Base-by-base conservation (phyloP, 1,140 invertebrate species). In the Matsumurasca onukii region DNA sequence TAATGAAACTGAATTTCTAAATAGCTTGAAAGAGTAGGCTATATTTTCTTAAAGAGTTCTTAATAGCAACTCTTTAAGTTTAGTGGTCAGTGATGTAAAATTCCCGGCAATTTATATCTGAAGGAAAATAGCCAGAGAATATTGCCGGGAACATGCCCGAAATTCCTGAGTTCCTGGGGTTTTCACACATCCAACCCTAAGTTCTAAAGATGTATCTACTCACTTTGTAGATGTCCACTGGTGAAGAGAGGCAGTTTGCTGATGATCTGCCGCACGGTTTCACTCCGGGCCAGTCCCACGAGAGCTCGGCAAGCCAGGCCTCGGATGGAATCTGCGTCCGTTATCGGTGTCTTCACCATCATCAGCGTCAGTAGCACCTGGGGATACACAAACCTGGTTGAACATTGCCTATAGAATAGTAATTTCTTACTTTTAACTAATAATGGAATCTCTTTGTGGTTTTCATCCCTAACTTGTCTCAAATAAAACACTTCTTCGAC, bases 181-280 rank as follows among this genome's bases (percentile, higher is more conserved):
- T n/a, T n/a, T n/a, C n/a, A n/a, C n/a, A n/a, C n/a, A n/a, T n/a
- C n/a, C n/a, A n/a, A n/a, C n/a, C n/a, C n/a, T n/a, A n/a, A n/a
- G n/a, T n/a, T n/a, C n/a, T n/a, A n/a, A n/a, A n/a, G n/a, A n/a
- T n/a, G n/a, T n/a, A n/a, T n/a, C n/a, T n/a, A 80, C 78, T 79
- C 80, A 92, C 90, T 86, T 80, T 98, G 95, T 69, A 99, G 85
- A 76, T 96, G 93, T 12, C 94, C 94, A 77, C 90, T 92, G 30
- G 92, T 95, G 80, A 99, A 97, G 57, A 99, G 84, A 3, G 96
- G 95, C 51, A 99, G 83, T 82, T 98, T 98, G 74, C 94, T 91
- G 57, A 99, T 91, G 73, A 99, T 98, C 82, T 99, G 97, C 12
- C 92, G 81, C 0, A 98, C 93, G 52, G 91, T 94, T 77, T 96